phyloP scores from a whole-genome alignment of 2,113 vertebrate genomes.

The Dinomys branickii region DNA sequence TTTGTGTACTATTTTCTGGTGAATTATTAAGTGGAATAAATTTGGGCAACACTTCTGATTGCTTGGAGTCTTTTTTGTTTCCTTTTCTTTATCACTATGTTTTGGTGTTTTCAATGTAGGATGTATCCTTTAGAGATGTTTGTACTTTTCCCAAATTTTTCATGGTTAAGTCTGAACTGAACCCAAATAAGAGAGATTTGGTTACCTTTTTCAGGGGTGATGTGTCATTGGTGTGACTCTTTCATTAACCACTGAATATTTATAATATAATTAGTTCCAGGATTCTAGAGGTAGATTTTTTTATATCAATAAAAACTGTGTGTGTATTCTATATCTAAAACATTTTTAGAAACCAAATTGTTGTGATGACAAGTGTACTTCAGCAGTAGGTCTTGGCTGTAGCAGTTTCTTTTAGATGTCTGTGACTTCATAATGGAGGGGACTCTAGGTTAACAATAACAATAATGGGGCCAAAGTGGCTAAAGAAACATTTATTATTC shows the following conservation, averaged over 20 bases:
- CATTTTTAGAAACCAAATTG: neutral
- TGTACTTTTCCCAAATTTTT: constrained; percentile 15
- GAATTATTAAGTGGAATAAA: constrained; percentile 10
- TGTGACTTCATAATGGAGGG: neutral
- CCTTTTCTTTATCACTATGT: neutral
- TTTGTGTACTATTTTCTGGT: neutral
- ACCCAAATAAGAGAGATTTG: neutral
- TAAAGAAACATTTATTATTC: neutral
- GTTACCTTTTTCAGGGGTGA: neutral
- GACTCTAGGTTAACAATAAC: neutral
- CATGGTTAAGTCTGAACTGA: neutral
- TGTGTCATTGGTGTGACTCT: neutral
- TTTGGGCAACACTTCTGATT: neutral
- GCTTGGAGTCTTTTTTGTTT: neutral
- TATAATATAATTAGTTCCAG: constrained; percentile 33
- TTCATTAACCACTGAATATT: constrained; percentile 27
- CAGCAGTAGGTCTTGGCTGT: neutral
- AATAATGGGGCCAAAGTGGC: constrained; percentile 14
- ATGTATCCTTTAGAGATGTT: neutral
- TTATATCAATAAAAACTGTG: neutral
- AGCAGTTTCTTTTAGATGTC: constrained; percentile 25
- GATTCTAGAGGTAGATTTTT: neutral
- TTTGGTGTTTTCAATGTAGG: neutral
- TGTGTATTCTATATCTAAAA: neutral
- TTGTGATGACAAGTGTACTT: constrained; percentile 38